phyloP scores from a whole-genome alignment of 2,797 vertebrate genomes.

The Podarcis lilfordi region DNA sequence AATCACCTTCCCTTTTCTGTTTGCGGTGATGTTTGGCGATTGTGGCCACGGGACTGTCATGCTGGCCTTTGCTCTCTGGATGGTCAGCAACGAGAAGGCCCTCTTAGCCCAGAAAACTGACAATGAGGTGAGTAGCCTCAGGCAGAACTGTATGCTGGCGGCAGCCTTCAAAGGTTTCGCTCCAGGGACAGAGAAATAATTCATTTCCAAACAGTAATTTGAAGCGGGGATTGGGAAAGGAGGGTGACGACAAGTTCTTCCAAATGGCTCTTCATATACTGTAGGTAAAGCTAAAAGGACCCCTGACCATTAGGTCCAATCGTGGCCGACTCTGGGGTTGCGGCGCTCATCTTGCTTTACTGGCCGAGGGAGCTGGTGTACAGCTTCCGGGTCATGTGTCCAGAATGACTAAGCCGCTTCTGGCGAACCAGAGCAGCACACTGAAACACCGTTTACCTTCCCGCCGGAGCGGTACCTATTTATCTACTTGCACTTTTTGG shows the following conservation, averaged over 20 bases:
- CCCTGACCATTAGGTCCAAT: no score
- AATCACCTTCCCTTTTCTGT: constrained; percentile 88
- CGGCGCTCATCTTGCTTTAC: accelerated
- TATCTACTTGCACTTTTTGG: no score
- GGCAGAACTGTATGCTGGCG: not conserved
- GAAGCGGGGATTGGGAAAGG: no score
- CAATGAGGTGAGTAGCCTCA: constrained; percentile 77
- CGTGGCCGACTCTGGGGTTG: no score
- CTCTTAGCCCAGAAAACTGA: constrained; percentile 76
- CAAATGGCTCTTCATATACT: no score
- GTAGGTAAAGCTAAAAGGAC: no score
- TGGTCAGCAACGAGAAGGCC: constrained; percentile 78
- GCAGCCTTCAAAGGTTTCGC: not conserved
- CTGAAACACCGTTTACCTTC: no score
- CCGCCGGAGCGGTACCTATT: no score
- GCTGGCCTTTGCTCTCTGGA: constrained; percentile 81
- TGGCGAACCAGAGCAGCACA: no score
- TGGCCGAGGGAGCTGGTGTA: no score
- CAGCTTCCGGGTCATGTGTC: no score
- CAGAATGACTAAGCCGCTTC: no score
- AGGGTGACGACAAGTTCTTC: not conserved
- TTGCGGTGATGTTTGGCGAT: constrained; percentile 90
- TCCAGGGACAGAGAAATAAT: not conserved
- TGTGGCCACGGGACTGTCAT: constrained; percentile 81
- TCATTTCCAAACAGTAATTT: not conserved